A percentile compares a stretch with the other conserved stretches of the same genome.
Conservation (phyloP, 2,113 vertebrate genomes). For the Diglossa brunneiventris region DNA sequence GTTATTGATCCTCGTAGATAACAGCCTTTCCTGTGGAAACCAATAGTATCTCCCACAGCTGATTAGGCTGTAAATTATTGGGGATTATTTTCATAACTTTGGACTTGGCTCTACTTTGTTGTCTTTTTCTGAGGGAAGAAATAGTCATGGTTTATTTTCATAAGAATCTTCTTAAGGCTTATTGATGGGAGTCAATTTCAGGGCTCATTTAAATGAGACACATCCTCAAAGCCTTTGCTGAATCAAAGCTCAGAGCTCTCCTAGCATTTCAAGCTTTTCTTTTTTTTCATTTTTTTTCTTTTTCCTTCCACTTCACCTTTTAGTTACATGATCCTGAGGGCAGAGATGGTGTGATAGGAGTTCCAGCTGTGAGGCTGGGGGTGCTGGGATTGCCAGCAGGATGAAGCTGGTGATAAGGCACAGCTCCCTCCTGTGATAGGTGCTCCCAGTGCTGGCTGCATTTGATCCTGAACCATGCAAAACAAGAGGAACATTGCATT, state of each 20-base stretch:
- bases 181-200: background rate
- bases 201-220: background rate
- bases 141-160: constrained; percentile 7
- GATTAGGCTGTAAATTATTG: background rate
- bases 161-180: background rate
- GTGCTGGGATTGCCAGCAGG: constrained; percentile 2
- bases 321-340: background rate
- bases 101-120: background rate
- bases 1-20: constrained; percentile 45
- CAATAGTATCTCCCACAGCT: background rate
- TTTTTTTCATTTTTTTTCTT: accelerated
- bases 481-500: constrained; percentile 11
- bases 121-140: background rate
- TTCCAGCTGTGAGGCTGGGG: background rate
- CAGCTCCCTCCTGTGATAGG: background rate
- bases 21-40: background rate
- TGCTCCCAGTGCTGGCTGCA: background rate
- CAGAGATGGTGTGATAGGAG: background rate
- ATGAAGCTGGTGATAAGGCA: background rate
- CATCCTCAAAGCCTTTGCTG: background rate
- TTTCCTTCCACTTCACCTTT: background rate
- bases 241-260: background rate
- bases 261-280: background rate
- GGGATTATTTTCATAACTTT: constrained; percentile 2
- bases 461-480: constrained; percentile 8